Conservation (phyloP, 2,888 invertebrate genomes). For the Epinotia bilunana region DNA sequence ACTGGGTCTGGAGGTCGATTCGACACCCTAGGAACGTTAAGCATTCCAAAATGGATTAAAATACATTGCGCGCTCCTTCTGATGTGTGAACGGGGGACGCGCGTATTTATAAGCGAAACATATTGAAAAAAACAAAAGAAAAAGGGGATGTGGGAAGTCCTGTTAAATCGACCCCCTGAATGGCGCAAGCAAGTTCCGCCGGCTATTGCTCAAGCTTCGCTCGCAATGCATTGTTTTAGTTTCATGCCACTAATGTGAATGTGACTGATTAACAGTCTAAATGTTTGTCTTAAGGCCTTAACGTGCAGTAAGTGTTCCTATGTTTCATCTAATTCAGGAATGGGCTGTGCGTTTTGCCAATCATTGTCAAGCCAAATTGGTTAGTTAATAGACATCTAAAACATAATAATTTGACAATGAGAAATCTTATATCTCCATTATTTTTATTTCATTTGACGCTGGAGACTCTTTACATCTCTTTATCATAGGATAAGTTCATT, state of each 20-base stretch:
- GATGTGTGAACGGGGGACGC: too few relatives aligned
- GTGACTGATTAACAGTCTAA: neutral
- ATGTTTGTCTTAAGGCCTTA: neutral
- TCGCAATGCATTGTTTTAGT: neutral
- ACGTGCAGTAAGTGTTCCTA: neutral
- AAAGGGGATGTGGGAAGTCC: neutral
- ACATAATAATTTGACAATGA: too few relatives aligned
- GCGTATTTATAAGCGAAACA: neutral
- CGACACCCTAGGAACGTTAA: too few relatives aligned
- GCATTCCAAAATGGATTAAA: too few relatives aligned
- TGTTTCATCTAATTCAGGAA: neutral
- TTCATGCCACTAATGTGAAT: conserved; percentile 1
- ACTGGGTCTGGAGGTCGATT: too few relatives aligned
- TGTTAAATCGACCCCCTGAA: neutral
- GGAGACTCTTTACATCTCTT: too few relatives aligned
- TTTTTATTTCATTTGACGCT: too few relatives aligned
- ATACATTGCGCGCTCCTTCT: too few relatives aligned
- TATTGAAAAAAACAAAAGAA: neutral
- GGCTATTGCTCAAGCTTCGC: neutral
- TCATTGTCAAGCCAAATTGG: too few relatives aligned
- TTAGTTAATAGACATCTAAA: too few relatives aligned
- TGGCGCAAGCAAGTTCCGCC: conserved; percentile 1
- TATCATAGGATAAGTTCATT: too few relatives aligned
- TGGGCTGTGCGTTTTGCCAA: neutral
- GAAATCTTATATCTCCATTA: too few relatives aligned